Conservation (phyloP, 1,140 invertebrate species). For the Nylanderia fulva region DNA sequence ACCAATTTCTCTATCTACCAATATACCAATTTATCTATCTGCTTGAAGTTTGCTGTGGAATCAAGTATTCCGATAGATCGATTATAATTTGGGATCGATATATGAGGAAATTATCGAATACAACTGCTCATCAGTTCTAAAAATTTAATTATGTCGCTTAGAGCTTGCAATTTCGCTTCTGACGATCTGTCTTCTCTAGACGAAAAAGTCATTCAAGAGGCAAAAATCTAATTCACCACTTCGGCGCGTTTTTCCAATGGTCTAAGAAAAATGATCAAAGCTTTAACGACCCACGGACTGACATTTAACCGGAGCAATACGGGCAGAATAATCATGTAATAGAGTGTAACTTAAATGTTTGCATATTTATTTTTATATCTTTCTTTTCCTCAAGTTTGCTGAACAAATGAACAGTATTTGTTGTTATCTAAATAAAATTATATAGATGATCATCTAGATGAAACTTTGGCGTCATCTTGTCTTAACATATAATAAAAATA, state of each 20-base stretch:
- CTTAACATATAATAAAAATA: too few relatives aligned
- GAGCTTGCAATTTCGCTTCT: constrained; percentile 30
- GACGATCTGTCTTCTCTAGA: not conserved
- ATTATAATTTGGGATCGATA: constrained; percentile 67
- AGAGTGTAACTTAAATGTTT: not conserved
- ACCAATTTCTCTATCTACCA: not conserved
- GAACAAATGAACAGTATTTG: constrained; percentile 6
- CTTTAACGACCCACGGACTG: constrained; percentile 18
- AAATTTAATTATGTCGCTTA: too few relatives aligned
- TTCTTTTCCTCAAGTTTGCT: not conserved
- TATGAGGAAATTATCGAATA: constrained; percentile 42
- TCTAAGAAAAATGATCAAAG: constrained; percentile 6
- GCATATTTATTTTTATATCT: constrained; percentile 2
- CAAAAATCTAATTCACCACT: constrained; percentile 27
- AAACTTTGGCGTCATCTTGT: too few relatives aligned
- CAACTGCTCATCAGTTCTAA: too few relatives aligned
- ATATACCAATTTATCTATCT: not conserved
- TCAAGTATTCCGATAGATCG: constrained; percentile 64
- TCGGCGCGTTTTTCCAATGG: constrained; percentile 3
- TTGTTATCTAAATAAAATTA: too few relatives aligned
- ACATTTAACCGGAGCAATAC: constrained; percentile 33
- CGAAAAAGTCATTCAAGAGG: constrained; percentile 1
- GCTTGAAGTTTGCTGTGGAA: constrained; percentile 19
- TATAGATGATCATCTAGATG: too few relatives aligned
- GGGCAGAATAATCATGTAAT: constrained; percentile 21